A percentile compares a stretch with the other conserved stretches of the same genome.
phyloP scores from a whole-genome alignment of 2,888 invertebrate genomes.

The Lithosia quadra region DNA sequence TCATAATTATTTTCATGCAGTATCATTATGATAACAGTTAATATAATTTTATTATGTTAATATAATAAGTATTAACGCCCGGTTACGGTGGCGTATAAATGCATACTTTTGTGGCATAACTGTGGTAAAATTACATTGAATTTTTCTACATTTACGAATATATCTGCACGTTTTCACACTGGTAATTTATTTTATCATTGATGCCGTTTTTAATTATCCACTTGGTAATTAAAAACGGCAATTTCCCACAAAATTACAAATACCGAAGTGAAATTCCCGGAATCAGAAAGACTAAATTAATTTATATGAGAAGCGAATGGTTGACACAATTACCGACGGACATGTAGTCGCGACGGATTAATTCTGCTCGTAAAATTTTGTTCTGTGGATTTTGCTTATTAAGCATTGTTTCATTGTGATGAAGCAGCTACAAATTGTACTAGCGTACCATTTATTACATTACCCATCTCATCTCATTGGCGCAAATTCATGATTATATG shows the following conservation, averaged over 20 bases:
- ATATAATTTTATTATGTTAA: no score
- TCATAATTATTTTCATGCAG: no score
- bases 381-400: conserved; percentile 58
- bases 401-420: conserved; percentile 46
- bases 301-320: conserved; percentile 66
- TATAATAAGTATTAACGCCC: no score
- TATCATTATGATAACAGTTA: no score
- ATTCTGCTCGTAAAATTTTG: conserved; percentile 73
- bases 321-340: conserved; percentile 70
- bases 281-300: conserved; percentile 48
- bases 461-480: neutral
- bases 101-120: no score
- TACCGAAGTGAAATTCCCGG: conserved; percentile 29
- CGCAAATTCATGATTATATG: neutral
- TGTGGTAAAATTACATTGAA: no score
- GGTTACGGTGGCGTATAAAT: no score
- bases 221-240: conserved; percentile 2
- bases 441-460: conserved; percentile 14
- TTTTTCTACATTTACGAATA: no score
- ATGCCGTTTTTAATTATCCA: no score
- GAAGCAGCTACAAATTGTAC: conserved; percentile 30
- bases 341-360: conserved; percentile 64
- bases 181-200: no score
- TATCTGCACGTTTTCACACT: neutral
- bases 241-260: conserved; percentile 7